Conservation (phyloP, 2,113 vertebrate genomes). For the Narcine bancroftii region DNA sequence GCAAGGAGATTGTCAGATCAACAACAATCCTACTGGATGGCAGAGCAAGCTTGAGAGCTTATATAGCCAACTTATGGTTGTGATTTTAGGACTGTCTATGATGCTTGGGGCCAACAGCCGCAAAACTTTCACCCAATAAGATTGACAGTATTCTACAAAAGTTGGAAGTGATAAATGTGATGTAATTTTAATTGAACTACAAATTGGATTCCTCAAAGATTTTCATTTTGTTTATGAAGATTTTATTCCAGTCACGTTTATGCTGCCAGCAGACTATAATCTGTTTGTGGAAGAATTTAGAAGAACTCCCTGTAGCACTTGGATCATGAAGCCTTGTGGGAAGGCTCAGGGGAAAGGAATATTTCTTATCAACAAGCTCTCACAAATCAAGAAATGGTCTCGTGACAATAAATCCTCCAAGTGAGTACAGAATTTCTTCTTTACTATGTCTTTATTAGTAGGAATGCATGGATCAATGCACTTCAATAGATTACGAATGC, state of each 20-base stretch:
- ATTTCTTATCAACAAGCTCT: conserved; percentile 97
- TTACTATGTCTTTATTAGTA: too few species aligned
- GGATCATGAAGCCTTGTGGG: conserved; percentile 98
- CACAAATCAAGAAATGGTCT: conserved; percentile 97
- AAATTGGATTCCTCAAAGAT: not conserved
- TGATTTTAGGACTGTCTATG: not conserved
- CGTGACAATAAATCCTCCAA: conserved; percentile 89
- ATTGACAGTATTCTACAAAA: not conserved
- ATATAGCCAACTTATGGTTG: too few species aligned
- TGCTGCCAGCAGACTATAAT: conserved; percentile 94
- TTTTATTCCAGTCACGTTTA: conserved; percentile 93
- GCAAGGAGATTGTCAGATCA: too few species aligned
- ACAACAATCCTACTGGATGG: too few species aligned
- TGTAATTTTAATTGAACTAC: conserved; percentile 14
- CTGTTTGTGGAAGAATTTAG: conserved; percentile 96
- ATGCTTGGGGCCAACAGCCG: not conserved
- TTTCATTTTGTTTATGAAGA: conserved; percentile 52
- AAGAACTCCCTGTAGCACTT: conserved; percentile 91
- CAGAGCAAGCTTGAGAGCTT: too few species aligned
- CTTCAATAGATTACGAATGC: not conserved
- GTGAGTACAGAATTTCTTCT: conserved; percentile 56
- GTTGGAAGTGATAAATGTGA: not conserved
- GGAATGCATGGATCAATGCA: too few species aligned
- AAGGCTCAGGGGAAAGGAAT: conserved; percentile 97
- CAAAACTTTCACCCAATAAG: not conserved